Evolutionary conservation across 2,797 vertebrate species (phyloP), one percentile per base, ranked within the genome.

Genomic region (Gymnodraco acuticeps): DNA sequence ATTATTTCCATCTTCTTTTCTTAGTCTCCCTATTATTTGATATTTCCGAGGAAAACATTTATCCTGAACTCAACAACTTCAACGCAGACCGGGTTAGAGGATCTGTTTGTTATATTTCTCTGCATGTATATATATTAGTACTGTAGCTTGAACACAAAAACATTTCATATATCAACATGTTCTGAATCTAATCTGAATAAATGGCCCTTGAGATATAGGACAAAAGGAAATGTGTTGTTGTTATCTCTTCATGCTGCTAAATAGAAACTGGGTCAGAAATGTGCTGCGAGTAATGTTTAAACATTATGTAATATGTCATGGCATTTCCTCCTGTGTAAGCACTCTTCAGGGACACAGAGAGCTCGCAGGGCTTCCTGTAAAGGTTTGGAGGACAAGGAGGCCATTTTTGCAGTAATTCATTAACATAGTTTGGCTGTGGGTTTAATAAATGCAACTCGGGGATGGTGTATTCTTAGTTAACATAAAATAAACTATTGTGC

Each of bases 221-320:
- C 4, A 54, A 60, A n/a, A 3, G 2, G 9, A 13, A 3, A 46
- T 3, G 10, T 38, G 68, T 69, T 69, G 63, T 31, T 70, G 46
- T 81, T 73, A 31, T 64, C 51, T 64, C 55, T 38, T 31, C 27
- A 55, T 58, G 75, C 67, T 55, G n/a, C 78, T 75, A 43, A 77
- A 85, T 70, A 71, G 73, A 81, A 91, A 88, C 41, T 89, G 74
- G 90, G 92, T 89, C 90, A 91, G 77, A 81, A 82, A 80, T 89
- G 14, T 81, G 90, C 91, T 90, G 82, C 78, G 4, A 91, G 91
- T 91, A 83, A 88, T 89, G 88, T 91, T 86, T 81, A 72, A 89
- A 77, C 71, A 70, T 93, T 87, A 91, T 83, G 87, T 91, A 93
- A 93, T 81, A 80, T 87, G 87, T 64, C 87, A 82, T 47, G 66